phyloP scores from a whole-genome alignment of 2,888 invertebrate genomes.

The Zonitis immaculata region DNA sequence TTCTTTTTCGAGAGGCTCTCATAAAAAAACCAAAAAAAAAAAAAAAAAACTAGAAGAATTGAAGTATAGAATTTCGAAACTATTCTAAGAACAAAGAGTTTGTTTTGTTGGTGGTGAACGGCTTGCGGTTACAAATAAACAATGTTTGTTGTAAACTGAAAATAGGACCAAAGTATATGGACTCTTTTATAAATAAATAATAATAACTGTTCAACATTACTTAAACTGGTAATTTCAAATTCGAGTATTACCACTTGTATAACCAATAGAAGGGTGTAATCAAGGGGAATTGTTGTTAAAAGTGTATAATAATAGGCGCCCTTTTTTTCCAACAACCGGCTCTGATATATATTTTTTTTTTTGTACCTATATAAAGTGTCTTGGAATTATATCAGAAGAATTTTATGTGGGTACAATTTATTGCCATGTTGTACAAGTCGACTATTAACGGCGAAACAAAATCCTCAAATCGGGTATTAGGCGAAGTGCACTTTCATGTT shows the following conservation, averaged over 20 bases:
- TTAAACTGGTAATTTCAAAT: background rate
- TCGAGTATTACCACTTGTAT: background rate
- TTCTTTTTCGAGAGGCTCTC: no score
- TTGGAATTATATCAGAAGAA: background rate
- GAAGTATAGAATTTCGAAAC: background rate
- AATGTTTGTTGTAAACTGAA: background rate
- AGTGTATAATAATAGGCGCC: no score
- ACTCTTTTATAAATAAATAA: background rate
- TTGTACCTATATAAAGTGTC: no score
- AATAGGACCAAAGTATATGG: background rate
- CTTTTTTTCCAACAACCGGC: no score
- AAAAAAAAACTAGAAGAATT: no score
- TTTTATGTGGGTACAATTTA: conserved; percentile 1
- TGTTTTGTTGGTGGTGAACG: background rate
- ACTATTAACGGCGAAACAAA: background rate
- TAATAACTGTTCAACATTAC: background rate
- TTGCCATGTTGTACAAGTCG: background rate
- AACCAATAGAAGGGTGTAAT: no score
- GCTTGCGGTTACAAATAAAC: conserved; percentile 5
- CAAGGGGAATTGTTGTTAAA: no score
- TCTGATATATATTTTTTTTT: no score
- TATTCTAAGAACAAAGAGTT: background rate
- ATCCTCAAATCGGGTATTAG: conserved; percentile 18
- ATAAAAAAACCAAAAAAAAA: background rate
- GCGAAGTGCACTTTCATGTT: conserved; percentile 33